Conservation (phyloP, 1,140 invertebrate genomes). For the Drosophila paulistorum region DNA sequence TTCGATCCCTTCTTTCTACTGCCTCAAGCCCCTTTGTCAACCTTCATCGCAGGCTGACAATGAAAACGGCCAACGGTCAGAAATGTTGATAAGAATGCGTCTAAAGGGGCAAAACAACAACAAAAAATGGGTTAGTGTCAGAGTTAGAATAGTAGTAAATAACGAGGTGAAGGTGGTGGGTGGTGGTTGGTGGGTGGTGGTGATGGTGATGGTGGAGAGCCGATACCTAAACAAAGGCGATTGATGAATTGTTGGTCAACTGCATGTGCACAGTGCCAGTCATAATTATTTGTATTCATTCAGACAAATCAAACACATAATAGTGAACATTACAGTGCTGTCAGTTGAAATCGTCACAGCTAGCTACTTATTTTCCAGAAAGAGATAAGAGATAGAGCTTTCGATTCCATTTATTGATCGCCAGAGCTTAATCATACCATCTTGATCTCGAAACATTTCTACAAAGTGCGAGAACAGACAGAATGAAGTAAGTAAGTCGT, state of each 20-base stretch:
- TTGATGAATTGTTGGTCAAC: slow-evolving; percentile 4
- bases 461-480: no score
- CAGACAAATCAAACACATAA: no score
- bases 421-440: no score
- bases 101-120: slow-evolving; percentile 26
- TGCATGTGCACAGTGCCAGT: background rate
- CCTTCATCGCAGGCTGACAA: slow-evolving; percentile 41
- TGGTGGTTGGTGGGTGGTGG: background rate
- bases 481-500: no score
- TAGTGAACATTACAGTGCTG: no score
- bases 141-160: slow-evolving; percentile 16
- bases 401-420: no score
- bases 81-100: slow-evolving; percentile 37
- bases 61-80: slow-evolving; percentile 53
- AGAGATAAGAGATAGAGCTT: no score
- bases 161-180: background rate
- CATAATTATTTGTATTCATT: slow-evolving; percentile 6
- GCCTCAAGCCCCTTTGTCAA: slow-evolving; percentile 4
- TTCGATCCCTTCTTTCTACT: background rate
- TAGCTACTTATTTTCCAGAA: no score
- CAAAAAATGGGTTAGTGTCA: slow-evolving; percentile 50
- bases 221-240: slow-evolving; percentile 2
- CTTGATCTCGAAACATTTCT: no score
- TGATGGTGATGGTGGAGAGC: background rate
- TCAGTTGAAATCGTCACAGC: no score